phyloP scores from a whole-genome alignment of 2,888 invertebrate species.

The Euzetes globulus region DNA sequence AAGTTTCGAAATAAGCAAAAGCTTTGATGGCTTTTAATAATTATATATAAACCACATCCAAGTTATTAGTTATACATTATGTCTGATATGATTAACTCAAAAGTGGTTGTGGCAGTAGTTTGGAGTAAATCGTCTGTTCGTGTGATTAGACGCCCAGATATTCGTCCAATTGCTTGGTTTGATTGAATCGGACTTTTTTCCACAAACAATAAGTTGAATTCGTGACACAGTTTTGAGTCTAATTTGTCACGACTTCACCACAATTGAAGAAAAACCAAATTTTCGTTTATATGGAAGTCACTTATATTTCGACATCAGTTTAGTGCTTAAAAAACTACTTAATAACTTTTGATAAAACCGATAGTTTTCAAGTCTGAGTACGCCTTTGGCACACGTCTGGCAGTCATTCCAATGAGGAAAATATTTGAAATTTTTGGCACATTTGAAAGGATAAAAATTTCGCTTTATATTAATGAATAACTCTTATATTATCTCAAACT shows the following conservation, averaged over 20 bases:
- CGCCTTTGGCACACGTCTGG: not conserved
- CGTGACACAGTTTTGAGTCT: not conserved
- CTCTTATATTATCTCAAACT: not conserved
- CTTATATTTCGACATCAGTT: not conserved
- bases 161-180: not conserved
- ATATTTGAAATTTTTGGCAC: not conserved
- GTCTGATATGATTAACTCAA: not conserved
- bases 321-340: not conserved
- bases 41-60: not conserved
- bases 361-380: not conserved
- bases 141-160: conserved; percentile 15
- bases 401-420: not conserved
- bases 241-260: not conserved
- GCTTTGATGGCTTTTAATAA: not conserved
- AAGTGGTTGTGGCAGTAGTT: not conserved
- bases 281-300: not conserved
- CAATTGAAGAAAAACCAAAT: not conserved
- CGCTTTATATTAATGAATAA: not conserved
- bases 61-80: not conserved
- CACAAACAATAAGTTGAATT: not conserved
- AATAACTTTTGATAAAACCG: not conserved
- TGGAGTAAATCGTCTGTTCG: not conserved
- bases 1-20: no score
- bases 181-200: not conserved
- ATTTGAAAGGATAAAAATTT: not conserved